Conservation (phyloP, 2,113 vertebrate genomes). For the Melanerpes aurifrons region DNA sequence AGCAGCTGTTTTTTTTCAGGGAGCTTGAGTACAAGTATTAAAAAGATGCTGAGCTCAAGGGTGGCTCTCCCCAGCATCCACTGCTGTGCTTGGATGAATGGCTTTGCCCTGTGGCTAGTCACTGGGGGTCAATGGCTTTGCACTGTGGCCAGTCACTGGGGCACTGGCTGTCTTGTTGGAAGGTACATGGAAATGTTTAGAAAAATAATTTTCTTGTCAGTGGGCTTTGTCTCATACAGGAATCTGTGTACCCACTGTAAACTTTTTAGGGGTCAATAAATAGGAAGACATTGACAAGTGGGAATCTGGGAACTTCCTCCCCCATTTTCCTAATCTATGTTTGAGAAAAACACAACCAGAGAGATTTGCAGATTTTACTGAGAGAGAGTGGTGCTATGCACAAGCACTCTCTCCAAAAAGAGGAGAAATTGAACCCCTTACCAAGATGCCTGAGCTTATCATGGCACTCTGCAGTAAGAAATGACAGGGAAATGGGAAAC, state of each 20-base stretch:
- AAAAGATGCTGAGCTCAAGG: background rate
- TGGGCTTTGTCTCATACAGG: background rate
- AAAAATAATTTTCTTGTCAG: background rate
- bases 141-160: background rate
- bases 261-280: background rate
- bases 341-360: background rate
- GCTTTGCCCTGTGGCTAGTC: background rate
- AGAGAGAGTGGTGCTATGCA: background rate
- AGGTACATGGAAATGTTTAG: background rate
- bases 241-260: background rate
- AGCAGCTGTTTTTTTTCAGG: background rate
- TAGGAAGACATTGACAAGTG: background rate
- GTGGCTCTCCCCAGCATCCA: background rate
- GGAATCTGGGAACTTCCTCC: background rate
- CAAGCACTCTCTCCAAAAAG: background rate
- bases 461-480: background rate
- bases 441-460: background rate
- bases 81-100: background rate
- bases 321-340: background rate
- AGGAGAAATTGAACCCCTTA: background rate
- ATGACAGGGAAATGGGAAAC: background rate
- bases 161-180: background rate
- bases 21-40: background rate
- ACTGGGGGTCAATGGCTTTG: background rate
- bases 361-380: background rate